Percentiles rank a stretch among this genome's conserved stretches.
Conservation (phyloP, 2,888 invertebrate genomes). For the Galerucella calmariensis region DNA sequence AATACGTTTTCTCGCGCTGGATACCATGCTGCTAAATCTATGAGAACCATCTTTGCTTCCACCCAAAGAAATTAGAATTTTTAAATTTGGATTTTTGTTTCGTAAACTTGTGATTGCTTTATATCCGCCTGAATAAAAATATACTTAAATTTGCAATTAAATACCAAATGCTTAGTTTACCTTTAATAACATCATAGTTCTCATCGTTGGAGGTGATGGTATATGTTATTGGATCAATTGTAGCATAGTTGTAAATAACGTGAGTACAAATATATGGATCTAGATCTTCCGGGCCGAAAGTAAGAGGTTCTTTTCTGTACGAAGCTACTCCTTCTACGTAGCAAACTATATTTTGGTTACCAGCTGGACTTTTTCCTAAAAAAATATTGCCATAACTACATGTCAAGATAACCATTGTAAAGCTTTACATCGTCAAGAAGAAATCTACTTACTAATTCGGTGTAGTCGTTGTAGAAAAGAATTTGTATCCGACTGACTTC, state of each 20-base stretch:
- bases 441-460: constrained; percentile 26
- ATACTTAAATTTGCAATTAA: constrained; percentile 9
- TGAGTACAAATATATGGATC: constrained; percentile 79
- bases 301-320: constrained; percentile 75
- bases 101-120: constrained; percentile 77
- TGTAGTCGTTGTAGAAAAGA: constrained; percentile 18
- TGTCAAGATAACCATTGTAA: neutral
- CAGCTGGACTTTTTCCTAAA: constrained; percentile 25
- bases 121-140: constrained; percentile 73
- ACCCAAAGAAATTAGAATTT: constrained; percentile 79
- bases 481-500: constrained; percentile 42
- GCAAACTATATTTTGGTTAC: constrained; percentile 69
- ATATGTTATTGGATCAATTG: constrained; percentile 74
- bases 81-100: constrained; percentile 73
- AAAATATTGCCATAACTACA: neutral
- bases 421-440: neutral
- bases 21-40: constrained; percentile 74
- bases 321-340: constrained; percentile 76
- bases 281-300: constrained; percentile 73
- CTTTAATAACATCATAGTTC: constrained; percentile 78
- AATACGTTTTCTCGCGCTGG: constrained; percentile 67
- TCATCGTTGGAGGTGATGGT: constrained; percentile 73
- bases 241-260: constrained; percentile 78
- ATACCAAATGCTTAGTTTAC: constrained; percentile 60
- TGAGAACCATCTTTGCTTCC: constrained; percentile 73